Evolutionary conservation across 2,888 invertebrate species (phyloP).

Genomic region (Cybosia mesomella): DNA sequence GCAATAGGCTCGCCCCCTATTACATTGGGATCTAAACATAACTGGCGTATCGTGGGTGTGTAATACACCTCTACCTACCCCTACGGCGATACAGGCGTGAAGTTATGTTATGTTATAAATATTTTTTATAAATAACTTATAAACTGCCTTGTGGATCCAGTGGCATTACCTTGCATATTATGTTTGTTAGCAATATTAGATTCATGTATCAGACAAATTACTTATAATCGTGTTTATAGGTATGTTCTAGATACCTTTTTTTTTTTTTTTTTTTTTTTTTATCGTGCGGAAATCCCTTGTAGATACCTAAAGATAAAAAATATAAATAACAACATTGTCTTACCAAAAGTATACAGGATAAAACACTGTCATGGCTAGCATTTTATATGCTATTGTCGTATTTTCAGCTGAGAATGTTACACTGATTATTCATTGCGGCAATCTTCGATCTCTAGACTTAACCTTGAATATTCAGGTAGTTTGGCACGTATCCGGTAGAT

Average conservation of each 20-base stretch:
- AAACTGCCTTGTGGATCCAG: not conserved
- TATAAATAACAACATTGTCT: not conserved
- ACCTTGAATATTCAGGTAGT: constrained; percentile 25
- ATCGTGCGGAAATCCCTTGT: no score
- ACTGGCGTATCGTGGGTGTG: no score
- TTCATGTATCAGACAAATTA: no score
- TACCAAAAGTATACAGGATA: no score
- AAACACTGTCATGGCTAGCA: not conserved
- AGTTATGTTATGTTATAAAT: no score
- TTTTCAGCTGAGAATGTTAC: constrained; percentile 12
- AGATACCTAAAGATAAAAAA: not conserved
- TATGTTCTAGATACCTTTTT: no score
- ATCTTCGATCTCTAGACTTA: not conserved
- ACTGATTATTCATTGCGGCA: constrained; percentile 28
- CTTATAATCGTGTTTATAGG: no score
- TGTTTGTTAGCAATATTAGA: not conserved
- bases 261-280: no score
- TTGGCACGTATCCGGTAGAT: constrained; percentile 1
- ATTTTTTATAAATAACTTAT: not conserved
- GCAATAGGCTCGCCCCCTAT: no score
- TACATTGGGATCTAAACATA: no score
- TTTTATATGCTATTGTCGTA: constrained; percentile 19
- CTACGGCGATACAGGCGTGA: no score
- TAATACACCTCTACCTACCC: no score
- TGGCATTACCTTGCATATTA: not conserved